Evolutionary conservation across 2,113 vertebrate genomes (phyloP).

Genomic region (Alosa alosa): DNA sequence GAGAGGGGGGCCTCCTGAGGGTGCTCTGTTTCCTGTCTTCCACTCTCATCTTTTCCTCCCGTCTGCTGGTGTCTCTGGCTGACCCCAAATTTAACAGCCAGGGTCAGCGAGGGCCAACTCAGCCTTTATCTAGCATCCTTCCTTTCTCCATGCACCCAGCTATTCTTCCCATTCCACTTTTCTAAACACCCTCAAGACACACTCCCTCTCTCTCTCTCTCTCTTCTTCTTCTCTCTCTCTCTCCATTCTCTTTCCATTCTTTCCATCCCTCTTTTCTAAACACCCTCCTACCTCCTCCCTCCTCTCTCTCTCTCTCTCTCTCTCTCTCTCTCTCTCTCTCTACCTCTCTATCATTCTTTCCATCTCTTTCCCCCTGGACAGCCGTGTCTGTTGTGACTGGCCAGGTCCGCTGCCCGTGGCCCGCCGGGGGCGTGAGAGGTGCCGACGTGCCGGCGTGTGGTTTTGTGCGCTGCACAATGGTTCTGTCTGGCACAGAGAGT

Average conservation of each 20-base stretch:
- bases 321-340: not conserved
- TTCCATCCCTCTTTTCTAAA: not conserved
- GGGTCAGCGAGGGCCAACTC: not conserved
- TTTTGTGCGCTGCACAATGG: not conserved
- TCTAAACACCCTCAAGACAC: not conserved
- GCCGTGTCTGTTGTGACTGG: not conserved
- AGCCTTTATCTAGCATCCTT: not conserved
- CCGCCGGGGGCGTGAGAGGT: not conserved
- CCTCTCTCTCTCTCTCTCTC: not conserved
- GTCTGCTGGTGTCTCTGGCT: not conserved
- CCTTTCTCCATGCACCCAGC: not conserved
- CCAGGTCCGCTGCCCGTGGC: not conserved
- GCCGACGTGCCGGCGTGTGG: not conserved
- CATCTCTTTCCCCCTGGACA: not conserved
- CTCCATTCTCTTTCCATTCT: not conserved
- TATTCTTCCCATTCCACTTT: not conserved
- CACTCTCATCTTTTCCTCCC: not conserved
- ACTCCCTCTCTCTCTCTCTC: not conserved
- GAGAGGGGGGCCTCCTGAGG: not conserved
- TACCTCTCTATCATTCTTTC: not conserved
- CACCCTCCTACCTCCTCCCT: not conserved
- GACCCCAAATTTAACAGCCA: not conserved
- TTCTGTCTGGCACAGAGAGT: not conserved
- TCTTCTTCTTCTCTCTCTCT: not conserved
- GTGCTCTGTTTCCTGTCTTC: not conserved